These are phyloP conservation scores for Ditula angustiorana DNA, from an alignment of 2,888 invertebrate species.

Conservation along the genomic window DNA sequence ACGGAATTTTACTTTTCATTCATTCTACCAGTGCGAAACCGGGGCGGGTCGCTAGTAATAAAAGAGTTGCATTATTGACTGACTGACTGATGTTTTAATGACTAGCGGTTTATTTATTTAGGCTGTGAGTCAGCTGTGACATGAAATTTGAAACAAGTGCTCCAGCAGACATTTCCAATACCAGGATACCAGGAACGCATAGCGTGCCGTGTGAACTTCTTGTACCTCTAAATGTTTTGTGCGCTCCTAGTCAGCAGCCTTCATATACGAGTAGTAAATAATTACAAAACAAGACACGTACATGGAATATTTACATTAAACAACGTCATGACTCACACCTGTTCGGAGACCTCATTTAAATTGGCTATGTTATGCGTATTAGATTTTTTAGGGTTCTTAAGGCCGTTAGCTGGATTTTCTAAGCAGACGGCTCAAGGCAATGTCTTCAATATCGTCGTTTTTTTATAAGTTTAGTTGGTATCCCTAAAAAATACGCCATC, in stretches of 20 bases:
- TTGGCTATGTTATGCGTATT: constrained; percentile 19
- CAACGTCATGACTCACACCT: constrained; percentile 31
- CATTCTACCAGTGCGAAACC: no score
- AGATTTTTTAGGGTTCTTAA: constrained; percentile 18
- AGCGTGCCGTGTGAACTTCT: not conserved
- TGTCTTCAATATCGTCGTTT: not conserved
- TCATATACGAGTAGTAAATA: not conserved
- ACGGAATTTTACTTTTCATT: no score
- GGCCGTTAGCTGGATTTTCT: not conserved
- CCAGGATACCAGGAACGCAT: not conserved
- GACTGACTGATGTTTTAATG: no score
- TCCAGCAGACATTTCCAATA: not conserved
- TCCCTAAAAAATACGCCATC: no score
- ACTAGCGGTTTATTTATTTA: no score
- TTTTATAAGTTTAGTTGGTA: not conserved
- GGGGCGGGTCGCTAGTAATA: no score
- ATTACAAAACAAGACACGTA: constrained; percentile 16
- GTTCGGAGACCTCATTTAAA: constrained; percentile 31
- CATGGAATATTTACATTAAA: constrained; percentile 31
- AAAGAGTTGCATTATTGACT: no score
- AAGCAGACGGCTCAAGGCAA: not conserved
- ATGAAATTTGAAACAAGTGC: no score
- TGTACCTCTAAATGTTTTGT: not conserved
- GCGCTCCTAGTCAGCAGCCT: constrained; percentile 17
- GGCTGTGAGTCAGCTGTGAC: no score